Base-by-base conservation (phyloP, 2,888 invertebrate species). In the Caenorhabditis imperialis region DNA sequence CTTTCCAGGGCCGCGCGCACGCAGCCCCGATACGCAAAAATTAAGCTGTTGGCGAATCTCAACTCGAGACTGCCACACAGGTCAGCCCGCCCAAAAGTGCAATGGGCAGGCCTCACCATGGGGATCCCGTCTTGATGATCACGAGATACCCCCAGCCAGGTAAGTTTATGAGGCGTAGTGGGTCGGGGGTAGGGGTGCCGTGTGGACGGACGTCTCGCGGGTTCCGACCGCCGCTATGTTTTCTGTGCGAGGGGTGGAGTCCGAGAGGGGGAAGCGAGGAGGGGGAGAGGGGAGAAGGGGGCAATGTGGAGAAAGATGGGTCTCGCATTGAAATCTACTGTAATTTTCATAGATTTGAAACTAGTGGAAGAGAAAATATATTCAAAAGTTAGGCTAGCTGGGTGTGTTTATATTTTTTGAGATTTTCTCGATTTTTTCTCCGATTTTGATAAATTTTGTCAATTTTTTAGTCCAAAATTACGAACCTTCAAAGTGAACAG, bases 81-180 rank as follows among this genome's bases (percentile, higher is more conserved):
- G 92, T 92, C 92, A 92, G 91, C 92, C 91, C 91, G 90, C 90
- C 91, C 83, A 8, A 90, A 87, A 90, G 92, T 92, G 92, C 92
- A 92, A 92, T 92, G 92, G 91, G 89, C 90, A 89, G 90, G 91
- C 91, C 92, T 92, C 92, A 88, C 90, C 91, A 91, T 91, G 92
- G 92, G 91, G 91, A 90, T 91, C 91, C 92, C 91, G 91, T 92
- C 92, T 92, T 91, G 77, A 79, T 92, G 92, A 92, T 92, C 92
- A 92, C 90, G 91, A 91, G 92, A 90, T 90, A 91, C 92, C 91
- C 92, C 92, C 90, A 92, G 92, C 92, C 91, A 92, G 92, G 92
- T 92, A 92, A 92, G 92, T 89, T 81, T 81, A 79, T 55, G 77
- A 69, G 60, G 12, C 25, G 44, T 2, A 7, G 27, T 25, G 14